Percentiles rank a stretch among this genome's conserved stretches.
These are phyloP conservation scores for Accipiter cooperii DNA, from an alignment of 2,113 vertebrate genomes.

Conservation along the genomic window DNA sequence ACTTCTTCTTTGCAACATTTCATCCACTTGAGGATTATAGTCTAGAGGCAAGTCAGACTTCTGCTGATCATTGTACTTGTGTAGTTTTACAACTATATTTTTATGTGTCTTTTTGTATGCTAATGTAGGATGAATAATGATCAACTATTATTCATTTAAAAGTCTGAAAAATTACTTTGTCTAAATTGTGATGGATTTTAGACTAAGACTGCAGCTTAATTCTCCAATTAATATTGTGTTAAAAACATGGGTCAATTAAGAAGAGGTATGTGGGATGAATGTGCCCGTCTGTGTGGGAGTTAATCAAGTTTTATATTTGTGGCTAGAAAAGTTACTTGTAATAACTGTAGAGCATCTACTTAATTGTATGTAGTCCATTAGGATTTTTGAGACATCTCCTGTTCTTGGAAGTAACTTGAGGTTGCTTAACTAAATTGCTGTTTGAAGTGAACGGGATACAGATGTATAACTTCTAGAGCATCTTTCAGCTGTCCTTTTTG, in stretches of 20 bases:
- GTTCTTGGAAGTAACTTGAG: neutral
- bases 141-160: neutral
- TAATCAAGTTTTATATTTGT: neutral
- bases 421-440: neutral
- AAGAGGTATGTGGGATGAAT: neutral
- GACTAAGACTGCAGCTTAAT: neutral
- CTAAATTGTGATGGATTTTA: neutral
- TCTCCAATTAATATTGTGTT: neutral
- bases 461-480: neutral
- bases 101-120: neutral
- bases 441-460: neutral
- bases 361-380: neutral
- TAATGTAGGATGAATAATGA: neutral
- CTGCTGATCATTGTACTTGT: neutral
- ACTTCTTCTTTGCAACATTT: slow-evolving; percentile 91
- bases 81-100: neutral
- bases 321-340: neutral
- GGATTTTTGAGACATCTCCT: neutral
- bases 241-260: neutral
- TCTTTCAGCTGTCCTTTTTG: neutral
- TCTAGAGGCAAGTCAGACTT: slow-evolving; percentile 75
- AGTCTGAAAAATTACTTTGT: neutral
- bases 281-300: neutral
- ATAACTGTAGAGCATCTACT: neutral
- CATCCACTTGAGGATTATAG: slow-evolving; percentile 85